phyloP scores from a whole-genome alignment of 2,888 invertebrate genomes.

The Ophion ventricosus region DNA sequence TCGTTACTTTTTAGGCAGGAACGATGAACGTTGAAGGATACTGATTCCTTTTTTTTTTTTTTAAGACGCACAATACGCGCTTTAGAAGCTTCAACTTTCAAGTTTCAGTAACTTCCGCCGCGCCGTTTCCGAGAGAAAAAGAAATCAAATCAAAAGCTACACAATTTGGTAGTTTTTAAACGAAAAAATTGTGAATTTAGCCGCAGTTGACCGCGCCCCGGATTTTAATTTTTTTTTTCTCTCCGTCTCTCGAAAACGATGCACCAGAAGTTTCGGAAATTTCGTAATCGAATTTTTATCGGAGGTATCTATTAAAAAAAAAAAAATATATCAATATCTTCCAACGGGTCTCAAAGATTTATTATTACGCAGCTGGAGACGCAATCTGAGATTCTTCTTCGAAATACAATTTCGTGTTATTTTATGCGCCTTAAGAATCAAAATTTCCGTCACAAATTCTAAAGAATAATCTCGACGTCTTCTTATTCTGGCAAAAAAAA shows the following conservation, averaged over 20 bases:
- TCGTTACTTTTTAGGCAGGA: conserved; percentile 15
- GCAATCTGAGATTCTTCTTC: conserved; percentile 1
- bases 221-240: too few relatives aligned
- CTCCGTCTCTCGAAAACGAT: too few relatives aligned
- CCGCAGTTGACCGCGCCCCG: too few relatives aligned
- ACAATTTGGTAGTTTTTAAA: too few relatives aligned
- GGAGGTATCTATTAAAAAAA: neutral
- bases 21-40: too few relatives aligned
- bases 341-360: neutral
- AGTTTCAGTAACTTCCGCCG: too few relatives aligned
- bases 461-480: neutral
- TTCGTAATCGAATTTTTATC: neutral
- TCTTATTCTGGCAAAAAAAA: neutral
- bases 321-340: neutral
- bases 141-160: too few relatives aligned
- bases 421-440: conserved; percentile 45
- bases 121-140: too few relatives aligned
- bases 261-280: neutral
- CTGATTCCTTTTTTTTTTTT: too few relatives aligned
- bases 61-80: too few relatives aligned
- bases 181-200: too few relatives aligned
- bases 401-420: neutral
- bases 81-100: too few relatives aligned
- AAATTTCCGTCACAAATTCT: neutral
- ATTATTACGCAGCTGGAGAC: neutral